Evolutionary conservation across 1,140 invertebrate genomes (phyloP).

Genomic region (Onthophagus taurus): DNA sequence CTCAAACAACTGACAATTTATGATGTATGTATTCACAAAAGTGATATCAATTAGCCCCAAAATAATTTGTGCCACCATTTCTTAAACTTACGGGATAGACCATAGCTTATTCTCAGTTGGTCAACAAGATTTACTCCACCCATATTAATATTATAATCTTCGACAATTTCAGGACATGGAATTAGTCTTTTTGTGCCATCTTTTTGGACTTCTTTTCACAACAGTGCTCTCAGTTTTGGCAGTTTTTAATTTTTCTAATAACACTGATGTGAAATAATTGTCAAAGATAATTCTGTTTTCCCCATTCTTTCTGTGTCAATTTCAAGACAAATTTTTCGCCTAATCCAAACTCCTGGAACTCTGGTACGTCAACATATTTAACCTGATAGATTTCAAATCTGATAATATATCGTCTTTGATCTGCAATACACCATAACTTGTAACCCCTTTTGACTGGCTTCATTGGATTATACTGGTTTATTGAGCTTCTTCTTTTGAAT

Average conservation of each 20-base stretch:
- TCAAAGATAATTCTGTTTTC: conserved; percentile 34
- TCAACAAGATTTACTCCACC: conserved; percentile 35
- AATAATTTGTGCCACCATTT: conserved; percentile 38
- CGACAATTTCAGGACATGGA: conserved; percentile 23
- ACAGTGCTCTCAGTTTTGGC: conserved; percentile 33
- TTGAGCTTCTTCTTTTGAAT: not conserved
- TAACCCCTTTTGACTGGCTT: conserved; percentile 42
- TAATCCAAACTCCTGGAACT: conserved; percentile 25
- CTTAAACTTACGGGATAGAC: conserved; percentile 32
- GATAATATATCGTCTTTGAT: conserved; percentile 26
- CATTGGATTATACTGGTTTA: conserved; percentile 26
- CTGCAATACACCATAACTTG: conserved; percentile 34
- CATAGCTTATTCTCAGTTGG: conserved; percentile 31
- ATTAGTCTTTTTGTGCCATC: conserved; percentile 24
- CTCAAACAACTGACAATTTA: too few relatives aligned
- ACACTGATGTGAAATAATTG: conserved; percentile 36
- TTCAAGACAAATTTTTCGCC: conserved; percentile 25
- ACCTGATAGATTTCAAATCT: conserved; percentile 9
- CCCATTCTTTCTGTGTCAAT: conserved; percentile 19
- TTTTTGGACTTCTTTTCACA: conserved; percentile 24
- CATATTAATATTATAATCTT: conserved; percentile 33
- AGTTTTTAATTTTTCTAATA: conserved; percentile 32
- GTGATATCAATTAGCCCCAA: conserved; percentile 17
- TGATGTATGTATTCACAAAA: conserved; percentile 12
- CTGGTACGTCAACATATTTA: not conserved